Base-by-base conservation (phyloP, 2,113 vertebrate genomes). In the Malaclemys terrapin region DNA sequence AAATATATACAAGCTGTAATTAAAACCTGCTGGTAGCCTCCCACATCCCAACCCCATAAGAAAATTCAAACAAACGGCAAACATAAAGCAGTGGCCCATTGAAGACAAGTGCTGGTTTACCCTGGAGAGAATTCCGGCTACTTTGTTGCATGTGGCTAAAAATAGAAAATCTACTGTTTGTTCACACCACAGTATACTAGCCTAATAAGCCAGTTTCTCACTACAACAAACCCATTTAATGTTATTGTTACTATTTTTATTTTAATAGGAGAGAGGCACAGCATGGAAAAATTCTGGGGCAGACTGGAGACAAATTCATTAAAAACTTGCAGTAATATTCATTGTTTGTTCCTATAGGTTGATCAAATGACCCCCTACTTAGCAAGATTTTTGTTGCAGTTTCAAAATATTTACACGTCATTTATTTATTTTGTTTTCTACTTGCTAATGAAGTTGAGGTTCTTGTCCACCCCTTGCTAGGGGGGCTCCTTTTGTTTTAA, bases 231-330 rank as follows among this genome's bases (percentile, higher is more conserved):
- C 10, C 56, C 76, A 3, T 80, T 96, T 84, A 50, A 50, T 82
- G 42, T 47, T 89, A 54, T 25, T 91, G 52, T 69, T 93, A 27
- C 54, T 92, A 76, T 95, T 93, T 96, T 94, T 88, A 65, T 81
- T 87, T 95, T 90, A 82, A 89, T 89, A 35, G 24, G 10, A 1
- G 9, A 59, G 49, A 59, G 2, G 7, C 84, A 86, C 85, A 85
- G 45, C 5, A 45, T 25, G 14, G 14, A 87, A 90, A 91, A 84
- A 47, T 49, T 75, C 87, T 75, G 91, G 27, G 89, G 82, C 14
- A 94, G 6, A 49, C 12, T 83, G n/a, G 10, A 94, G 4, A 69
- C 19, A 89, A 95, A 87, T 31, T 9, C 24, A 78, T 78, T 86
- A 82, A 24, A 90, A 93, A 4, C 29, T 38, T 90, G 47, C 50